phyloP scores from a whole-genome alignment of 2,888 invertebrate genomes.

The Coremacera marginata region DNA sequence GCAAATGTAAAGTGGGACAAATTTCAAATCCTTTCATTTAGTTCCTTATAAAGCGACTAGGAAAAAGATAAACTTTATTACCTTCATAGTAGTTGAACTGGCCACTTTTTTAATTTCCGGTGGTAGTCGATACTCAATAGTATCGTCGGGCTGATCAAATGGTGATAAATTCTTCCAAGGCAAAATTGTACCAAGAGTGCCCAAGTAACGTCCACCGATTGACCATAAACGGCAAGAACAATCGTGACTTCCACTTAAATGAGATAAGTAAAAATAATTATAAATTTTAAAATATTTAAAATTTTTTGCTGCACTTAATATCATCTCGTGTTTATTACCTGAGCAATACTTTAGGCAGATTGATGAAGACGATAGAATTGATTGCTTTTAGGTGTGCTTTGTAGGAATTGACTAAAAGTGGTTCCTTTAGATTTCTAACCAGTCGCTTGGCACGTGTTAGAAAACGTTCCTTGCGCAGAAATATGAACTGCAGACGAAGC shows the following conservation, averaged over 20 bases:
- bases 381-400: constrained; percentile 80
- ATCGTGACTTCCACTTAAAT: constrained; percentile 75
- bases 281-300: too few species aligned
- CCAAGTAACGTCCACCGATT: constrained; percentile 77
- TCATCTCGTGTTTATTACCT: constrained; percentile 70
- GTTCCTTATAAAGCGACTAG: too few species aligned
- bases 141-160: constrained; percentile 68
- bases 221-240: constrained; percentile 83
- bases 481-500: constrained; percentile 79
- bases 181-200: constrained; percentile 80
- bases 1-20: too few species aligned
- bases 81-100: constrained; percentile 83
- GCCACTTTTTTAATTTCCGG: constrained; percentile 81
- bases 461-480: constrained; percentile 77
- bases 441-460: constrained; percentile 78
- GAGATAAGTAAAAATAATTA: too few species aligned
- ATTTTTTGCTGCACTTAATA: background rate
- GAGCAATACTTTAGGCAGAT: constrained; percentile 76
- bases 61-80: constrained; percentile 55
- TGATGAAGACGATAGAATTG: constrained; percentile 77
- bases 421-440: constrained; percentile 73
- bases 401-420: constrained; percentile 78
- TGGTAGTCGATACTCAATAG: constrained; percentile 72
- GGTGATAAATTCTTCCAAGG: constrained; percentile 74
- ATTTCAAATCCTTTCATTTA: too few species aligned